Evolutionary conservation across 35 echinoderm and acorn worm genomes (phyloP).

Genomic region (Holothuria glaberrima): DNA sequence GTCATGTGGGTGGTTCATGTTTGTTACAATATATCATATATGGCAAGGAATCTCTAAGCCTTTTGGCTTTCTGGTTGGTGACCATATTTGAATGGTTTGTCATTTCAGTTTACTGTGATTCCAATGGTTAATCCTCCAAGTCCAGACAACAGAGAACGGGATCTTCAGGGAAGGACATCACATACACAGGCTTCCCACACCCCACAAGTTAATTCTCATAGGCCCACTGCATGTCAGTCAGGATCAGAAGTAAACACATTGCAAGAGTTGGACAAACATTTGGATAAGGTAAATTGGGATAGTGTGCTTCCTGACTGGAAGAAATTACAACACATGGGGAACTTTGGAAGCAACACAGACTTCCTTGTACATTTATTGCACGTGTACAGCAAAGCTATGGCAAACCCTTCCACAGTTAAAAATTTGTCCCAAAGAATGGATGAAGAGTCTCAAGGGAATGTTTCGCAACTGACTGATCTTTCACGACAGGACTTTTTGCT

Average conservation of each 20-base stretch:
- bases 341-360: background rate
- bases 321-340: background rate
- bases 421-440: background rate
- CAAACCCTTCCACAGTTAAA: background rate
- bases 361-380: constrained; percentile 13
- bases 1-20: too few relatives aligned
- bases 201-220: background rate
- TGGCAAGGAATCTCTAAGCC: too few relatives aligned
- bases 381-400: background rate
- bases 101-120: constrained; percentile 9
- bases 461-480: background rate
- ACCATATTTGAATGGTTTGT: background rate
- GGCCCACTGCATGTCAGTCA: background rate
- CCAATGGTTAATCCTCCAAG: background rate
- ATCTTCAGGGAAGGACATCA: background rate
- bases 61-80: too few relatives aligned
- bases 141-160: background rate
- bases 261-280: constrained; percentile 28
- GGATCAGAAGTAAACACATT: background rate
- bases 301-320: constrained; percentile 8
- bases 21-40: too few relatives aligned
- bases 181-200: background rate
- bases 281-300: background rate
- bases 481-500: background rate
- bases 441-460: background rate